phyloP scores from a whole-genome alignment of 2,113 vertebrate species.

The Origma solitaria region DNA sequence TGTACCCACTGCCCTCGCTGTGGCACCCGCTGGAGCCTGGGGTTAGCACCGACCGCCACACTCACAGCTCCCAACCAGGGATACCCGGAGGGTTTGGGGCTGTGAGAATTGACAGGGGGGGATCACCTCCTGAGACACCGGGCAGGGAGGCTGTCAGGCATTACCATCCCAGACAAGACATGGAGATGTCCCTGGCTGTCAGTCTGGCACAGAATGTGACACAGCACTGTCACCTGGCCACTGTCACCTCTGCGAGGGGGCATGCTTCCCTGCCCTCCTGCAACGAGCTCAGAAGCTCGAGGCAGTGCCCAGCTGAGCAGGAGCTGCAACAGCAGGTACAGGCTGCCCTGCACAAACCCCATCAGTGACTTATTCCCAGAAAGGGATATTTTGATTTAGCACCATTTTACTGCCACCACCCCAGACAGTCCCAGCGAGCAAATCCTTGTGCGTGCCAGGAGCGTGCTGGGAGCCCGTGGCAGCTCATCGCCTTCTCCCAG shows the following conservation, averaged over 20 bases:
- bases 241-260: neutral
- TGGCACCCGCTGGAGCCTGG: neutral
- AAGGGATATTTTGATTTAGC: neutral
- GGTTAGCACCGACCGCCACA: neutral
- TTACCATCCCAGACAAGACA: neutral
- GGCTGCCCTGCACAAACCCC: neutral
- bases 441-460: neutral
- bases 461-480: neutral
- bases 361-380: neutral
- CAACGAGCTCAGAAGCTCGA: fast-evolving
- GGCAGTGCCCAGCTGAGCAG: neutral
- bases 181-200: fast-evolving
- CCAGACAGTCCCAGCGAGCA: neutral
- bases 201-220: neutral
- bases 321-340: fast-evolving
- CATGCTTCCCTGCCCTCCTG: neutral
- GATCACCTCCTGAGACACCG: fast-evolving
- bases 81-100: neutral
- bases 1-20: neutral
- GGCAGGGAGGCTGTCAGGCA: neutral
- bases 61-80: neutral
- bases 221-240: neutral
- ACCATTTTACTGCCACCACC: neutral
- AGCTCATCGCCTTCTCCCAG: neutral
- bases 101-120: neutral